These are phyloP conservation scores for Watsonalla binaria DNA, from an alignment of 2,888 invertebrate genomes.

Conservation along the genomic window DNA sequence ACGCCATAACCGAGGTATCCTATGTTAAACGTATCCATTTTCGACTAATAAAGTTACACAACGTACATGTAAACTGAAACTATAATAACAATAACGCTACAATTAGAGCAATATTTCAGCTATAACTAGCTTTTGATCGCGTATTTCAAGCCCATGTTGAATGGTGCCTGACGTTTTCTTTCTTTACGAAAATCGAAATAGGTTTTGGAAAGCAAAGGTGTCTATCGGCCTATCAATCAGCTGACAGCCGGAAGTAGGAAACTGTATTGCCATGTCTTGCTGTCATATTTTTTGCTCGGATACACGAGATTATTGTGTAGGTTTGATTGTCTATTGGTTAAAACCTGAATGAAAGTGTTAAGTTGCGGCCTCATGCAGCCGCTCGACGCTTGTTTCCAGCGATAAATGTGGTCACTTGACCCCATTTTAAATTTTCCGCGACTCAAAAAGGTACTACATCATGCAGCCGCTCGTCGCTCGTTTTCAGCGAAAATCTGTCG, in stretches of 20 bases:
- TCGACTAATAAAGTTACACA: constrained; percentile 77
- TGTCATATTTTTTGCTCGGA: constrained; percentile 2
- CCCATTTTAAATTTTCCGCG: too few relatives aligned
- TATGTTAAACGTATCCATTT: constrained; percentile 78
- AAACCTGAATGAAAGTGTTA: too few relatives aligned
- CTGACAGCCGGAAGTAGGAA: constrained; percentile 73
- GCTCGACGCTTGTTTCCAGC: too few relatives aligned
- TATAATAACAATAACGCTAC: constrained; percentile 77
- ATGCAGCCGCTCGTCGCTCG: too few relatives aligned
- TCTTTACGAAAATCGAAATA: constrained; percentile 76
- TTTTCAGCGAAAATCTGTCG: too few relatives aligned
- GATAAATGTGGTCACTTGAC: too few relatives aligned
- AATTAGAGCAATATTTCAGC: constrained; percentile 78
- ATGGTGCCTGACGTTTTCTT: constrained; percentile 78
- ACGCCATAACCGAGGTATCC: constrained; percentile 75
- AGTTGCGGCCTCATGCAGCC: too few relatives aligned
- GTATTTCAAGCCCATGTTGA: constrained; percentile 79
- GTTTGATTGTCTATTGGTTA: too few relatives aligned
- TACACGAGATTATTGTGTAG: too few relatives aligned
- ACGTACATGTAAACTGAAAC: constrained; percentile 76
- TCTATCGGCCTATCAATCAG: constrained; percentile 58
- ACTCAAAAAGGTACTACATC: too few relatives aligned
- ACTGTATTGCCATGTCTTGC: constrained; percentile 36
- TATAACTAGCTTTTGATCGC: constrained; percentile 78
- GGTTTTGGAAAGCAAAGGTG: constrained; percentile 64